Conservation (phyloP, 37 sponge, comb jelly and placozoan species). For the Crambe crambe region DNA sequence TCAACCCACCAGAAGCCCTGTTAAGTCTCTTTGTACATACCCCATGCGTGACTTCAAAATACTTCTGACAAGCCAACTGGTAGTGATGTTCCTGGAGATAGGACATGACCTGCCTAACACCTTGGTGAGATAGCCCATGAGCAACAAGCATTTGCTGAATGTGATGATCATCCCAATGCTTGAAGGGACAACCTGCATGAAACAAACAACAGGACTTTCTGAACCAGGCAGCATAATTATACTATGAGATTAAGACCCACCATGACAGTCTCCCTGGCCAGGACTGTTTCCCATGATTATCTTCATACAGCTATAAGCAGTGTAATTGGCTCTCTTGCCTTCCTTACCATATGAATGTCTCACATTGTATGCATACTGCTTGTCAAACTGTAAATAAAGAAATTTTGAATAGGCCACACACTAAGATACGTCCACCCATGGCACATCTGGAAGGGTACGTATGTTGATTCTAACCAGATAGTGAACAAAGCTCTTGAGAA, state of each 20-base stretch:
- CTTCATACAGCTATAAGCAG: slow-evolving; percentile 94
- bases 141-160: slow-evolving; percentile 49
- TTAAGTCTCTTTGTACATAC: slow-evolving; percentile 37
- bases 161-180: slow-evolving; percentile 77
- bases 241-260: no score
- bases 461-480: no score
- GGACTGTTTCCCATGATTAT: slow-evolving; percentile 89
- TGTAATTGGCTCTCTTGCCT: slow-evolving; percentile 92
- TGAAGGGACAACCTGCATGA: slow-evolving; percentile 88
- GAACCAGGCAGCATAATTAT: no score
- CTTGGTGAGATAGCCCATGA: slow-evolving; percentile 57
- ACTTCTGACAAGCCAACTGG: slow-evolving; percentile 91
- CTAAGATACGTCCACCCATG: no score
- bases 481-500: no score
- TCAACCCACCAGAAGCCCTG: no score
- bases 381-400: slow-evolving; percentile 77
- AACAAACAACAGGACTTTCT: no score
- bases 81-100: slow-evolving; percentile 77
- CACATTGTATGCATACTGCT: slow-evolving; percentile 94
- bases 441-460: no score
- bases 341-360: slow-evolving; percentile 94
- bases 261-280: slow-evolving; percentile 86
- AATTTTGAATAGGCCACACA: no score
- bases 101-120: slow-evolving; percentile 39
- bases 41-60: slow-evolving; percentile 76